These are phyloP conservation scores for Artemisiospiza belli DNA, from an alignment of 2,113 vertebrate genomes.

Conservation along the genomic window DNA sequence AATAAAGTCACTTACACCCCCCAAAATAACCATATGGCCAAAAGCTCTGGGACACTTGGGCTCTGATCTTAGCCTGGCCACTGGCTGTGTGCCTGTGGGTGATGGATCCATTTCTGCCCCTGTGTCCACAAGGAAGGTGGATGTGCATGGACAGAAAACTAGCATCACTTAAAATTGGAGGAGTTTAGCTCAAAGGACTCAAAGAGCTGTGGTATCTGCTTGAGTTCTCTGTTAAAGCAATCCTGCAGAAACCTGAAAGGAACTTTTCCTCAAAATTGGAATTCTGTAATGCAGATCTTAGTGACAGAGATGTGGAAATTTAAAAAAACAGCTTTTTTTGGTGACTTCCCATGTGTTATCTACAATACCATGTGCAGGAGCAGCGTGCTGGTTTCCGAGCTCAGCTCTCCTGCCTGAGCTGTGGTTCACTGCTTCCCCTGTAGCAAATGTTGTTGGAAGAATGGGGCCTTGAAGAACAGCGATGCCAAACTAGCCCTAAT, in stretches of 20 bases:
- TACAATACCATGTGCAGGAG: background rate
- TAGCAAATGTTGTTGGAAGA: background rate
- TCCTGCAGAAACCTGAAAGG: background rate
- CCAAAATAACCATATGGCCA: background rate
- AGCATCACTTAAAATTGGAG: background rate
- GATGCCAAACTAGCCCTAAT: background rate
- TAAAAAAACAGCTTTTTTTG: background rate
- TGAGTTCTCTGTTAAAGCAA: background rate
- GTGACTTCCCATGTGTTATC: background rate
- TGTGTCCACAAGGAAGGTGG: background rate
- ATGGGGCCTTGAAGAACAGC: background rate
- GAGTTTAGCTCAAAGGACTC: background rate
- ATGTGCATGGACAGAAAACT: background rate
- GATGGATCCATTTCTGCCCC: background rate
- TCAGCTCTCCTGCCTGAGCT: background rate
- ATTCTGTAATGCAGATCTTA: background rate
- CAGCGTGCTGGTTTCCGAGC: background rate
- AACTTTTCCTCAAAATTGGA: background rate
- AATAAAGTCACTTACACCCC: background rate
- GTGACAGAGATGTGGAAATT: background rate
- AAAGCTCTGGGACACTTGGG: background rate
- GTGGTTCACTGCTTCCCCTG: background rate
- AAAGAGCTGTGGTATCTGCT: background rate
- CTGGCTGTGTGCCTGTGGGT: rapidly evolving
- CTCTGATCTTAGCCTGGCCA: background rate